Percentiles rank a stretch among this genome's conserved stretches.
These are phyloP conservation scores for Drosophila punjabiensis DNA, from an alignment of 1,140 invertebrate genomes.

Conservation along the genomic window DNA sequence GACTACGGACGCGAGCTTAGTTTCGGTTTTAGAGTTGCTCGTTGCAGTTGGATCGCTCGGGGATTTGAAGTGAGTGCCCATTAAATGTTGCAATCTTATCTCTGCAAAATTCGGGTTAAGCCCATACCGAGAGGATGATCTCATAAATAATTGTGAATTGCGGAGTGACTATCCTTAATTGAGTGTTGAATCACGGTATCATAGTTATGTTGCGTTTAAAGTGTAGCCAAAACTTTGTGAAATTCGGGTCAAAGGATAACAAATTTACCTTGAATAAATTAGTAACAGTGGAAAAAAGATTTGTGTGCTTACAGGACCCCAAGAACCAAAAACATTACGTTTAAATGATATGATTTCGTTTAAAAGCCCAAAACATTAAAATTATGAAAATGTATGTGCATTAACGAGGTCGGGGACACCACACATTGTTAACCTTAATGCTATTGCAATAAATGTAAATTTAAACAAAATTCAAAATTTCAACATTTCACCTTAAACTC, in stretches of 20 bases:
- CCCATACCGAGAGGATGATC: not conserved
- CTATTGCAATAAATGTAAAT: no score
- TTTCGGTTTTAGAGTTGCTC: constrained; percentile 62
- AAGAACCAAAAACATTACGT: not conserved
- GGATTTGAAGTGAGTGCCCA: constrained; percentile 26
- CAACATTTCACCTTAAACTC: not conserved
- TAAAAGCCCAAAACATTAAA: no score
- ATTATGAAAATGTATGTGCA: not conserved
- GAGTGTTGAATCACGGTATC: not conserved
- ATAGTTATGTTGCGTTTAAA: not conserved
- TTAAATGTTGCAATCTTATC: constrained; percentile 17
- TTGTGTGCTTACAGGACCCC: not conserved
- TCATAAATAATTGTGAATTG: constrained; percentile 4
- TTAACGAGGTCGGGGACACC: not conserved
- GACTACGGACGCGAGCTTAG: constrained; percentile 53
- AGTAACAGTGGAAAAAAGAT: not conserved
- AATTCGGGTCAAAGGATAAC: not conserved
- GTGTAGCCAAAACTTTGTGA: not conserved
- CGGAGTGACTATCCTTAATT: not conserved
- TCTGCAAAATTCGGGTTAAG: constrained; percentile 9
- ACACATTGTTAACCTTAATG: not conserved
- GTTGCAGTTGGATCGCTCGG: constrained; percentile 56
- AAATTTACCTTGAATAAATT: not conserved
- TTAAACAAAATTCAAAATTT: no score
- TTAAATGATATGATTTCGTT: no score